Percentiles rank a stretch among this genome's conserved stretches.
phyloP scores from a whole-genome alignment of 1,140 invertebrate species.

The Ceratina australensis region DNA sequence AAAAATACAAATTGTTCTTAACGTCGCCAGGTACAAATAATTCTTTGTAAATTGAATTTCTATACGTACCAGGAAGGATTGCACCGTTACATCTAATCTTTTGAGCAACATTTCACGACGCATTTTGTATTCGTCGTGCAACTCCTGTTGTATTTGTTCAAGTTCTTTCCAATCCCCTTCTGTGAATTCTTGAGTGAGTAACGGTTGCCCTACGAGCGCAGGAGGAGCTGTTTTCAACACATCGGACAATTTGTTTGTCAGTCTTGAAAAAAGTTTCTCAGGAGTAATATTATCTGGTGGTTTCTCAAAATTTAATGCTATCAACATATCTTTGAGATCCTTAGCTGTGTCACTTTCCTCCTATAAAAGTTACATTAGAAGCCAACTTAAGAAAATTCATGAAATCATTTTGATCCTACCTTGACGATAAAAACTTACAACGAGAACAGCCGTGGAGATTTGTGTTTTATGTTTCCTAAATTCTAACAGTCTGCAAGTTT shows the following conservation, averaged over 20 bases:
- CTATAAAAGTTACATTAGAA: slow-evolving; percentile 77
- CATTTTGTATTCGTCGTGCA: slow-evolving; percentile 90
- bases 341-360: slow-evolving; percentile 89
- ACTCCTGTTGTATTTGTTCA: slow-evolving; percentile 84
- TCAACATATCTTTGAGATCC: slow-evolving; percentile 87
- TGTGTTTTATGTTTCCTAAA: slow-evolving; percentile 83
- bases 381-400: slow-evolving; percentile 15
- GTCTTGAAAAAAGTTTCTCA: slow-evolving; percentile 88
- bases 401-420: background rate
- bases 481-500: slow-evolving; percentile 88
- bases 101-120: slow-evolving; percentile 93
- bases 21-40: slow-evolving; percentile 21
- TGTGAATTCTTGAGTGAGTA: slow-evolving; percentile 87
- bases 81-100: slow-evolving; percentile 95
- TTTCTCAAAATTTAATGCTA: slow-evolving; percentile 89
- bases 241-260: slow-evolving; percentile 87
- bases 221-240: slow-evolving; percentile 83
- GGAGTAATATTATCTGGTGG: slow-evolving; percentile 90
- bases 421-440: slow-evolving; percentile 75
- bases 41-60: background rate
- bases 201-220: slow-evolving; percentile 85
- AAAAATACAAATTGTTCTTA: slow-evolving; percentile 34
- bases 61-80: slow-evolving; percentile 89
- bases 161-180: slow-evolving; percentile 91
- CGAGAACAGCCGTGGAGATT: slow-evolving; percentile 79